phyloP scores from a whole-genome alignment of 2,113 vertebrate genomes.

The Prinia subflava region DNA sequence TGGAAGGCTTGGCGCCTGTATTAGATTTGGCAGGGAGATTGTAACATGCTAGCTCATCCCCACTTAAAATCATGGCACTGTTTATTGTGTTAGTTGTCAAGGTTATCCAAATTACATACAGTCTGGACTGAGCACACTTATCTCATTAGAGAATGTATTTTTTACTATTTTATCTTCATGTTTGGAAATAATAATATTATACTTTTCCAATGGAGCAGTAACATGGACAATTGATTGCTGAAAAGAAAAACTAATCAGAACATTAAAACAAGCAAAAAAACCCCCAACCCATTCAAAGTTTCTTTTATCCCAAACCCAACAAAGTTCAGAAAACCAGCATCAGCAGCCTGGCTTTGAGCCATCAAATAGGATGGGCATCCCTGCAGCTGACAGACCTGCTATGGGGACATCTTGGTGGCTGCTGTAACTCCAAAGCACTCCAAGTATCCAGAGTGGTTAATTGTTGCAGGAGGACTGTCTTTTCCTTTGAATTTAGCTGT shows the following conservation, averaged over 20 bases:
- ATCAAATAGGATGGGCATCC: neutral
- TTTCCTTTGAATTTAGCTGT: slow-evolving; percentile 59
- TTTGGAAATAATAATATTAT: neutral
- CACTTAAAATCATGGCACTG: slow-evolving; percentile 59
- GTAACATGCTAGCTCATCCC: slow-evolving; percentile 30
- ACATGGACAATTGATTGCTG: neutral
- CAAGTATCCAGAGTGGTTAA: neutral
- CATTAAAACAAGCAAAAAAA: neutral
- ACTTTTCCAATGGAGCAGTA: neutral
- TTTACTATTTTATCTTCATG: neutral
- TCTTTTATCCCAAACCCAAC: neutral
- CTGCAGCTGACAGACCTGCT: neutral
- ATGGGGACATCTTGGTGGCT: neutral
- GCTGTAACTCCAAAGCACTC: neutral
- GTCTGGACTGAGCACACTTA: neutral
- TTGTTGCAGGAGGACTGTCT: slow-evolving; percentile 2
- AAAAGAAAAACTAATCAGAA: neutral
- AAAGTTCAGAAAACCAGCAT: neutral
- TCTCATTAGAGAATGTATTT: neutral
- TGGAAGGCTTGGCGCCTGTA: slow-evolving; percentile 75
- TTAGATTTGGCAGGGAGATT: slow-evolving; percentile 70
- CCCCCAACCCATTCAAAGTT: neutral
- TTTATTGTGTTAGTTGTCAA: slow-evolving; percentile 68
- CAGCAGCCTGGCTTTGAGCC: neutral
- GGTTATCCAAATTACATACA: slow-evolving; percentile 53